Percentiles rank a stretch among this genome's conserved stretches.
phyloP scores from a whole-genome alignment of 2,797 vertebrate genomes.

The Morelia viridis region DNA sequence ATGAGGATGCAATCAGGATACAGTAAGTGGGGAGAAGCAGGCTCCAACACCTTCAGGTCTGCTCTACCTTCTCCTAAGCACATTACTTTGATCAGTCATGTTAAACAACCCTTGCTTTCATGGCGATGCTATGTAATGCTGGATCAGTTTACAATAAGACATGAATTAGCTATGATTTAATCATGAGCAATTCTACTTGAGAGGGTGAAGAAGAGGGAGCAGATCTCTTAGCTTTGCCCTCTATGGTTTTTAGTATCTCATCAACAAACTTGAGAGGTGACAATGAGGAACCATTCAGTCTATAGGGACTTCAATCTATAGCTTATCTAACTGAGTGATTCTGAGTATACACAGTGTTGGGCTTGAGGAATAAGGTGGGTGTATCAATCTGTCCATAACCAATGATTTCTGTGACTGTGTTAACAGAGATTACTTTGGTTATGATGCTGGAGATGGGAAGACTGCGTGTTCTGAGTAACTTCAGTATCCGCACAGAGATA shows the following conservation, averaged over 20 bases:
- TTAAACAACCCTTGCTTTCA: neutral
- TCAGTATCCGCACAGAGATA: neutral
- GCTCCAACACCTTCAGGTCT: neutral
- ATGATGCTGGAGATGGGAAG: neutral
- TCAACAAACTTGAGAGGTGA: neutral
- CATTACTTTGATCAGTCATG: neutral
- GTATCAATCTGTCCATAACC: neutral
- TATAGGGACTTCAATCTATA: neutral
- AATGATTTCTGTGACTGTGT: neutral
- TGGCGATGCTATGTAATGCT: neutral
- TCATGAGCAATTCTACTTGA: neutral
- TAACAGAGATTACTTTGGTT: neutral
- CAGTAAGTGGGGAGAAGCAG: neutral
- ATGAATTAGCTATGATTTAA: neutral
- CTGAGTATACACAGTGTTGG: neutral
- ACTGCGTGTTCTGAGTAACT: neutral
- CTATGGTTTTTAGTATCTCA: neutral
- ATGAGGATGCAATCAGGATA: neutral
- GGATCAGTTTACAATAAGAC: neutral
- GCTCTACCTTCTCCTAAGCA: neutral
- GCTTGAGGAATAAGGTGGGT: neutral
- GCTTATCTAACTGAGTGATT: neutral
- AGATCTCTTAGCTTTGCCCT: neutral
- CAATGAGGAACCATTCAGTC: neutral
- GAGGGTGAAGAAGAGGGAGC: neutral